These are phyloP conservation scores for Phoeniculus purpureus DNA, from an alignment of 2,797 vertebrate genomes.

Conservation along the genomic window DNA sequence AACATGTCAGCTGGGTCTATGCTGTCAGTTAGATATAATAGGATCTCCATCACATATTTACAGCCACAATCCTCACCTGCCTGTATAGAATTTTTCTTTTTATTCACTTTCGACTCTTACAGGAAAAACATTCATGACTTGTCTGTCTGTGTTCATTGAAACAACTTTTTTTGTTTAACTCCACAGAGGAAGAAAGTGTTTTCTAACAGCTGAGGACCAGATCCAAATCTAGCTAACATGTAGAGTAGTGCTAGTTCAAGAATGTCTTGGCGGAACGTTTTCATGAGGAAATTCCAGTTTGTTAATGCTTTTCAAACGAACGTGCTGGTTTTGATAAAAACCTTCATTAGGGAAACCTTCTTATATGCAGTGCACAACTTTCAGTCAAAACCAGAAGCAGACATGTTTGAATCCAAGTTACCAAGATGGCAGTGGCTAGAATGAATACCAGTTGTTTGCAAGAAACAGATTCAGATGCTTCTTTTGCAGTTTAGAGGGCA, in stretches of 20 bases:
- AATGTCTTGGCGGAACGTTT: neutral
- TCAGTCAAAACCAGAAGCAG: constrained; percentile 30
- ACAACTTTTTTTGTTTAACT: neutral
- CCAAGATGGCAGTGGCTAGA: neutral
- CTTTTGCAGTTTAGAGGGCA: neutral
- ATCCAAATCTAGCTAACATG: constrained; percentile 6
- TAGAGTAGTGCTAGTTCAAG: constrained; percentile 8
- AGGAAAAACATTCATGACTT: neutral
- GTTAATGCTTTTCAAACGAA: constrained; percentile 10
- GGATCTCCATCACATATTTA: constrained; percentile 2
- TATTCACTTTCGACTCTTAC: neutral
- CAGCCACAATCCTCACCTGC: neutral
- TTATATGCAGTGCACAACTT: neutral
- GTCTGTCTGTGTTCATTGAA: constrained; percentile 11
- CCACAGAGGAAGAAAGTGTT: constrained; percentile 13
- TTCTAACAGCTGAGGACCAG: neutral
- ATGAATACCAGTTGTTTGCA: neutral
- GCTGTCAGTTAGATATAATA: neutral
- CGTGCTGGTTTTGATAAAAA: constrained; percentile 48
- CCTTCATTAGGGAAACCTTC: constrained; percentile 16
- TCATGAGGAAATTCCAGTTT: constrained; percentile 44
- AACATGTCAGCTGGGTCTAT: neutral
- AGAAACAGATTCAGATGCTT: neutral
- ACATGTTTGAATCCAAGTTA: neutral
- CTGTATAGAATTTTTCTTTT: neutral